Percentiles rank a stretch among this genome's conserved stretches.
Conservation (phyloP, 2,888 invertebrate species). For the Timandra comae region DNA sequence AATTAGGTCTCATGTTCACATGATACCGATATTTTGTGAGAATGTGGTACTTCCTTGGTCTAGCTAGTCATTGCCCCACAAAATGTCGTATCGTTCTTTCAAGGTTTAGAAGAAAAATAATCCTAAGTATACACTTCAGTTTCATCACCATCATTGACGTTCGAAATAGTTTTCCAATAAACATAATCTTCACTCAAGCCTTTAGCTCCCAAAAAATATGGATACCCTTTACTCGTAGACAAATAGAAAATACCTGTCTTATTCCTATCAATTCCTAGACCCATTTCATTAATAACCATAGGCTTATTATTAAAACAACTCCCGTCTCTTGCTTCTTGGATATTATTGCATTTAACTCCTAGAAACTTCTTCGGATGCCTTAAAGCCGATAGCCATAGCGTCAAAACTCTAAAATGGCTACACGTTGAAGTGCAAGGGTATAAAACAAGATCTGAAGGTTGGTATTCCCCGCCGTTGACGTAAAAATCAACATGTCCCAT, state of each 20-base stretch:
- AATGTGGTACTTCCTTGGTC: too few relatives aligned
- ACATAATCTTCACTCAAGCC: conserved; percentile 50
- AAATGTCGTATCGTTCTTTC: conserved; percentile 11
- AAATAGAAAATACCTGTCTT: conserved; percentile 56
- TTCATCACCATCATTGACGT: conserved; percentile 51
- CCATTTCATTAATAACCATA: conserved; percentile 47
- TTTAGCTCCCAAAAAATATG: conserved; percentile 52
- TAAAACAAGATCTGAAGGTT: conserved; percentile 51
- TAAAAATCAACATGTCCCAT: conserved; percentile 68
- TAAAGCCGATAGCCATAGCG: conserved; percentile 51
- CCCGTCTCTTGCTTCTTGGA: conserved; percentile 58
- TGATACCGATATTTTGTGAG: too few relatives aligned
- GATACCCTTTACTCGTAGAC: conserved; percentile 49
- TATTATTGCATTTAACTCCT: conserved; percentile 46
- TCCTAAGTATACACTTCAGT: conserved; percentile 50
- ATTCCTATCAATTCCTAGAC: conserved; percentile 36
- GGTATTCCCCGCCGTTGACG: conserved; percentile 65
- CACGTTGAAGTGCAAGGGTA: conserved; percentile 58
- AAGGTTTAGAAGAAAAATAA: too few relatives aligned
- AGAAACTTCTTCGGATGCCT: conserved; percentile 53
- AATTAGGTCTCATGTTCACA: too few relatives aligned
- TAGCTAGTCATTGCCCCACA: background rate
- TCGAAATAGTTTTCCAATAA: conserved; percentile 47
- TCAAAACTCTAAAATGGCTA: conserved; percentile 57
- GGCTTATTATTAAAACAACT: conserved; percentile 45